These are phyloP conservation scores for Dilophus febrilis DNA, from an alignment of 2,888 invertebrate species.

Conservation along the genomic window DNA sequence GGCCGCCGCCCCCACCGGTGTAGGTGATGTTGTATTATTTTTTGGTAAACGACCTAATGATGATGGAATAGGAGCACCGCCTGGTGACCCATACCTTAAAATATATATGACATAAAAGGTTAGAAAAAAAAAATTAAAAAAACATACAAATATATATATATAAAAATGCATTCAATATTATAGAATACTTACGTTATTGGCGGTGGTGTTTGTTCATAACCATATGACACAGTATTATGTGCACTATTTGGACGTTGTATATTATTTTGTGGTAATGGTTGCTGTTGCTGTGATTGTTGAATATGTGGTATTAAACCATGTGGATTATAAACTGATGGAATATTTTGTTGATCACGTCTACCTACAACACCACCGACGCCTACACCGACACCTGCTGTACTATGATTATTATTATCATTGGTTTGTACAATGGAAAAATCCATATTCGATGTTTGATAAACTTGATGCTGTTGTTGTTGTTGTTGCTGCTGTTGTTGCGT, in stretches of 20 bases:
- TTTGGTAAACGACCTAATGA: slow-evolving; percentile 49
- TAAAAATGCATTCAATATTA: too few relatives aligned
- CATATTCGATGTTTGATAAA: slow-evolving; percentile 37
- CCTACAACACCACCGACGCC: slow-evolving; percentile 6
- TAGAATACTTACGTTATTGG: slow-evolving; percentile 26
- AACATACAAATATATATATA: background rate
- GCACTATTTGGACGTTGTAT: slow-evolving; percentile 47
- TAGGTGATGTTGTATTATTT: slow-evolving; percentile 50
- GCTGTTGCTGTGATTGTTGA: too few relatives aligned
- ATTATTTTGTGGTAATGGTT: slow-evolving; percentile 34
- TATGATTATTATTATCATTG: too few relatives aligned
- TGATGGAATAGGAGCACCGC: slow-evolving; percentile 41
- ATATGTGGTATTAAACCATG: slow-evolving; percentile 20
- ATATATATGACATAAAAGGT: background rate
- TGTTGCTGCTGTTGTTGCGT: slow-evolving; percentile 4
- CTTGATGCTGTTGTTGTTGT: slow-evolving; percentile 15
- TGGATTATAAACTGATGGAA: slow-evolving; percentile 15
- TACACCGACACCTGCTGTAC: too few relatives aligned
- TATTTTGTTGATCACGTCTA: background rate
- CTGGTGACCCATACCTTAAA: slow-evolving; percentile 34
- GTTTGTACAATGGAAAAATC: slow-evolving; percentile 60
- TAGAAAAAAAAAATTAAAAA: background rate
- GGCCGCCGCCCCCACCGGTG: slow-evolving; percentile 50
- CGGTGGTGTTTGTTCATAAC: slow-evolving; percentile 60
- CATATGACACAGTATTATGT: slow-evolving; percentile 48